Evolutionary conservation across 2,888 invertebrate genomes (phyloP).

Genomic region (Xylocampa areola): DNA sequence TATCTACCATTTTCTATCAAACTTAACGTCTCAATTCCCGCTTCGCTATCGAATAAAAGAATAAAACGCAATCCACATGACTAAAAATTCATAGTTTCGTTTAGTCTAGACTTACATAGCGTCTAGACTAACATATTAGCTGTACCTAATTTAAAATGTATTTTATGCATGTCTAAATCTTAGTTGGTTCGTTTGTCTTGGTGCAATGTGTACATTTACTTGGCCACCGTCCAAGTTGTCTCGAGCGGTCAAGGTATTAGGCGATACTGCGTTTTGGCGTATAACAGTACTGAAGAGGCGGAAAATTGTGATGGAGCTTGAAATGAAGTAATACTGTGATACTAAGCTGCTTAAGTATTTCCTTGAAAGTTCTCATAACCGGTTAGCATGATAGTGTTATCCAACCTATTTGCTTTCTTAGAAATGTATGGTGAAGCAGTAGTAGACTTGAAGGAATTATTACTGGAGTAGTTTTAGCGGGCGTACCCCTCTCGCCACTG

Average conservation of each 20-base stretch:
- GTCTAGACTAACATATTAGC: constrained; percentile 48
- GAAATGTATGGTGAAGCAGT: too few species aligned
- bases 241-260: constrained; percentile 56
- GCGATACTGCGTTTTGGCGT: constrained; percentile 49
- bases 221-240: constrained; percentile 57
- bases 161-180: constrained; percentile 67
- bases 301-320: constrained; percentile 36
- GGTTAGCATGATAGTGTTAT: too few species aligned
- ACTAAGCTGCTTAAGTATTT: constrained; percentile 11
- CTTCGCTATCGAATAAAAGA: constrained; percentile 44
- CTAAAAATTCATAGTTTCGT: constrained; percentile 49
- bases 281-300: constrained; percentile 40
- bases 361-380: too few species aligned
- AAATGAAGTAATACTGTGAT: constrained; percentile 28
- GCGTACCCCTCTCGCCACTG: too few species aligned
- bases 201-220: constrained; percentile 58
- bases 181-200: constrained; percentile 57
- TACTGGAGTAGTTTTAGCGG: too few species aligned
- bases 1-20: constrained; percentile 25
- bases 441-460: too few species aligned
- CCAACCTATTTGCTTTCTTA: too few species aligned
- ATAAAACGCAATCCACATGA: constrained; percentile 35
- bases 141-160: constrained; percentile 64
- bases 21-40: constrained; percentile 28
- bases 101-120: constrained; percentile 53